Evolutionary conservation across 2,797 vertebrate genomes (phyloP), one percentile per base, ranked within the genome.

Genomic region (Lates japonicus): DNA sequence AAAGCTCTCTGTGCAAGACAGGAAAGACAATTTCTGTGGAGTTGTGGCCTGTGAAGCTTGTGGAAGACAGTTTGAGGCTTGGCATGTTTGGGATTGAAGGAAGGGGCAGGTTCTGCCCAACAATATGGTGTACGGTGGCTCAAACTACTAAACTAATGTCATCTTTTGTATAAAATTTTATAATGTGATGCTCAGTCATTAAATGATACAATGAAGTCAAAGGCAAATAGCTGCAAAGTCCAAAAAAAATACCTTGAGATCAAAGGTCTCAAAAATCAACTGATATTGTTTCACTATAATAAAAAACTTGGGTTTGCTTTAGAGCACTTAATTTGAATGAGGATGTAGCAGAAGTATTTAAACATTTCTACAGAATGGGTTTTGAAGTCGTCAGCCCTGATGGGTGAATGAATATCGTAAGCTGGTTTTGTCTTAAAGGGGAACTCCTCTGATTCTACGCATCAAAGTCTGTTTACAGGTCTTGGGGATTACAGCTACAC

Each of bases 311-410:
- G 48, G 13, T 66, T 25, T 73, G 41, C 69, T 64, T 63, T 57
- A 17, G 31, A 70, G 60, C 64, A 76, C 80, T 76, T 81, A 57
- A 83, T 80, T 80, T 67, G 39, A 85, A 82, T 29, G 16, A 70
- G 8, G 59, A 74, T 84, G 59, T 64, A 70, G 59, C 62, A 73
- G 74, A 66, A 12, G 6, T 48, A 72, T 76, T 64, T 25, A 41
- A 70, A 73, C 0, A 72, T 52, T 68, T 61, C 55, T 29, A 37
- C 48, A 68, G 42, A 67, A 69, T 49, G 42, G 29, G 20, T 65
- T 78, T 67, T 65, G n/a, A 80, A 52, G 35, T 7, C 25, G 13
- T 84, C 35, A 20, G 31, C 48, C 19, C 19, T 71, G 52, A 65
- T 25, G 25, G 11, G 35, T 25, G 46, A 73, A 33, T 37, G 37